A percentile compares a stretch with the other conserved stretches of the same genome.
Conservation (phyloP, 1,140 invertebrate species). For the Pseudomyrmex gracilis region DNA sequence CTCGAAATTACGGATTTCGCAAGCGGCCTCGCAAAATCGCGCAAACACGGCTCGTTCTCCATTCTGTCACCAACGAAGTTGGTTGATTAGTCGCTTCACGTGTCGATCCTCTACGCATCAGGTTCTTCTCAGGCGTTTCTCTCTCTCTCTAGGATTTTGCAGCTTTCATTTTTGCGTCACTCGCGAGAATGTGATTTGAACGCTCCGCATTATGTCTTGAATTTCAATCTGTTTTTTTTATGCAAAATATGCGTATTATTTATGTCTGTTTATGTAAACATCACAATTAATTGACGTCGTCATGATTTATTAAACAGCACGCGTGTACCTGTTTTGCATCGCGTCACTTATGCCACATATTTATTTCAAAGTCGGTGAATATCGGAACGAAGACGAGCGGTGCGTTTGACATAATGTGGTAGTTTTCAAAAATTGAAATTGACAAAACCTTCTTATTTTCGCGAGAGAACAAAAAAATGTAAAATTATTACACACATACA, state of each 20-base stretch:
- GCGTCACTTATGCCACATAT: conserved; percentile 8
- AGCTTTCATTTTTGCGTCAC: not conserved
- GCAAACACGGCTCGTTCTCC: conserved; percentile 14
- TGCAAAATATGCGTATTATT: not conserved
- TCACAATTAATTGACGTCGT: conserved; percentile 42
- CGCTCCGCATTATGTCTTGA: not conserved
- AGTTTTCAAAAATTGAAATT: not conserved
- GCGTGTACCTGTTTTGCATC: conserved; percentile 34
- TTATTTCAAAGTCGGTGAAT: conserved; percentile 1
- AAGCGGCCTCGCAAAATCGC: not conserved
- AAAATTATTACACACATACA: not conserved
- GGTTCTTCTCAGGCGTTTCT: no score
- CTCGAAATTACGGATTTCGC: conserved; percentile 44
- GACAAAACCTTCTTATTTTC: no score
- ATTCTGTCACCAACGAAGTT: not conserved
- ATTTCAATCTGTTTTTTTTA: conserved; percentile 26
- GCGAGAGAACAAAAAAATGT: no score
- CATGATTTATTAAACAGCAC: conserved; percentile 32
- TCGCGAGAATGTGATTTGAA: no score
- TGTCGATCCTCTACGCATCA: no score
- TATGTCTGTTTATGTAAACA: conserved; percentile 22
- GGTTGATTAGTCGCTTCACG: no score
- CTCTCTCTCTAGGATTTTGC: not conserved
- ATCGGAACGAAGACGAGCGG: not conserved
- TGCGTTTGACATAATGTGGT: not conserved